Conservation (phyloP, 2,113 vertebrate genomes). For the Psephotus haematonotus region DNA sequence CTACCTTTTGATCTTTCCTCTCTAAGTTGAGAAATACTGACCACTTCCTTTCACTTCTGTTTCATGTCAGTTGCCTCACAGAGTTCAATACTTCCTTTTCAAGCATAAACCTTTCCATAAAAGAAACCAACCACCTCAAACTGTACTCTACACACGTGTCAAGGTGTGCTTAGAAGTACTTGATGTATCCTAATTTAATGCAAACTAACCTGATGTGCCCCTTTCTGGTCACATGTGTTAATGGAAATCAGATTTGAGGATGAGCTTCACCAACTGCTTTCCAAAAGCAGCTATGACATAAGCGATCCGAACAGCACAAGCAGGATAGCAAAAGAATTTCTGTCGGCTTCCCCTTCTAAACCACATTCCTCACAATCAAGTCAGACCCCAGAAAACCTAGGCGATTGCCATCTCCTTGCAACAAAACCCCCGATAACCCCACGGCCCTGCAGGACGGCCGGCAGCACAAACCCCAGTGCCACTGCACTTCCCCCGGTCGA, state of each 20-base stretch:
- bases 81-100: background rate
- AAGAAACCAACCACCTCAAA: background rate
- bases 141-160: fast-evolving
- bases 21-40: background rate
- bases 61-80: background rate
- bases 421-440: fast-evolving
- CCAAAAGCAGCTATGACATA: background rate
- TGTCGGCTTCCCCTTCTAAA: background rate
- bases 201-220: fast-evolving
- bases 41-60: background rate
- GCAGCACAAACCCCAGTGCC: background rate
- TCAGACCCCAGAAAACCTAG: fast-evolving
- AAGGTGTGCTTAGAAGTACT: background rate
- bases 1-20: background rate
- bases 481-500: fast-evolving
- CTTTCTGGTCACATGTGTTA: background rate
- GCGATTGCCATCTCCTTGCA: fast-evolving
- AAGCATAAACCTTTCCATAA: background rate
- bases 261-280: background rate
- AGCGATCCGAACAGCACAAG: background rate
- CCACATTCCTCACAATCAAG: background rate
- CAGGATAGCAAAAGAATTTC: fast-evolving
- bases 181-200: background rate
- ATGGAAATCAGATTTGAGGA: background rate
- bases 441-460: too few species aligned